Evolutionary conservation across 2,113 vertebrate genomes (phyloP).

Genomic region (Mobula birostris): DNA sequence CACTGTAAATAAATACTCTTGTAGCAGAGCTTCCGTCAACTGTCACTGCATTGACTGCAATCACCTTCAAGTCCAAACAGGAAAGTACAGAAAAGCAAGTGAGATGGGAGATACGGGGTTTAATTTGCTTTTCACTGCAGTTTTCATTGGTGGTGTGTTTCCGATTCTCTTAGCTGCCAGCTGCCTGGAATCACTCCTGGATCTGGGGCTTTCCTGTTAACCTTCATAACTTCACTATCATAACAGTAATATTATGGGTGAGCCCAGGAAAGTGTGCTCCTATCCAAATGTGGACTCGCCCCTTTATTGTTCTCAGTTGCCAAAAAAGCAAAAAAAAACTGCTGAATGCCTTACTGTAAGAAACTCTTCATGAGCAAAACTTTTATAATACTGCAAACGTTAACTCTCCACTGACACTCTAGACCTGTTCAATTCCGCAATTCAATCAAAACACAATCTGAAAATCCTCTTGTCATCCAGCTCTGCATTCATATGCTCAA

Average conservation of each 20-base stretch:
- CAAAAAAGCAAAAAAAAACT: slow-evolving; percentile 38
- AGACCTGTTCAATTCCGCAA: slow-evolving; percentile 71
- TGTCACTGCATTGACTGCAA: slow-evolving; percentile 90
- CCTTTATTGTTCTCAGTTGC: slow-evolving; percentile 58
- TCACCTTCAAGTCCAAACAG: slow-evolving; percentile 99
- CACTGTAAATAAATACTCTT: slow-evolving; percentile 98
- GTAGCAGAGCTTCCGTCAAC: slow-evolving; percentile 88
- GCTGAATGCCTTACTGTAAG: slow-evolving; percentile 55
- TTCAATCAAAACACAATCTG: slow-evolving; percentile 78
- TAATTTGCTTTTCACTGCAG: slow-evolving; percentile 88
- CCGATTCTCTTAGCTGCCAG: slow-evolving; percentile 72
- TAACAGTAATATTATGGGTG: slow-evolving; percentile 64
- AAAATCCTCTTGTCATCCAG: slow-evolving; percentile 74
- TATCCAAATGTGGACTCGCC: slow-evolving; percentile 54
- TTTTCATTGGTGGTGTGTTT: slow-evolving; percentile 72
- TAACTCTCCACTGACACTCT: slow-evolving; percentile 72
- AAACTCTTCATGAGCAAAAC: slow-evolving; percentile 75
- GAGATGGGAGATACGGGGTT: slow-evolving; percentile 87
- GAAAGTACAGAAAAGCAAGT: slow-evolving; percentile 86
- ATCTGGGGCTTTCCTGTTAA: slow-evolving; percentile 84
- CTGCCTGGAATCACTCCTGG: slow-evolving; percentile 73
- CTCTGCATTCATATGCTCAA: slow-evolving; percentile 63
- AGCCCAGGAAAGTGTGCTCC: slow-evolving; percentile 58
- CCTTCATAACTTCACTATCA: slow-evolving; percentile 65
- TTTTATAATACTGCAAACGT: slow-evolving; percentile 68